Conservation (phyloP, 2,888 invertebrate genomes). For the Dioctria rufipes region DNA sequence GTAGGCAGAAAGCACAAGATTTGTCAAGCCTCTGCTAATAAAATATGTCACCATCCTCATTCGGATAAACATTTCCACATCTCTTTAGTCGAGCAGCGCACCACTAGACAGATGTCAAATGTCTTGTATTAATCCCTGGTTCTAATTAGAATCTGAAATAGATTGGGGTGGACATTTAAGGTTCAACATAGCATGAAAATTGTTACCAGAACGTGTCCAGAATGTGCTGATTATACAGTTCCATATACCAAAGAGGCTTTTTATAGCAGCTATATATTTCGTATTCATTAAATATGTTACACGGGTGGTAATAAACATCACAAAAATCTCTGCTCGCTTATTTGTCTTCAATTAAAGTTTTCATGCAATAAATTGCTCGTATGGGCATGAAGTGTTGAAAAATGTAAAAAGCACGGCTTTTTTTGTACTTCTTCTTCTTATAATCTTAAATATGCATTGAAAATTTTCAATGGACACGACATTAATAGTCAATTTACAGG, state of each 20-base stretch:
- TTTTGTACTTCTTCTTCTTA: background rate
- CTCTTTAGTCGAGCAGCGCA: background rate
- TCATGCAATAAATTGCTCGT: background rate
- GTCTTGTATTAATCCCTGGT: slow-evolving; percentile 24
- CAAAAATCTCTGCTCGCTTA: background rate
- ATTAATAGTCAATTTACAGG: background rate
- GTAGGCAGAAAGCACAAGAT: slow-evolving; percentile 5
- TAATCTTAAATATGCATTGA: background rate
- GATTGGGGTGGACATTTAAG: slow-evolving; percentile 36
- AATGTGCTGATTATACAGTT: background rate
- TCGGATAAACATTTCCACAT: slow-evolving; percentile 17
- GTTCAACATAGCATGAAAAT: slow-evolving; percentile 8
- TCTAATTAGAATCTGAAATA: slow-evolving; percentile 48
- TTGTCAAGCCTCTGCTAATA: slow-evolving; percentile 47
- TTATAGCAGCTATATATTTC: too few species aligned
- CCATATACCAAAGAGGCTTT: too few species aligned
- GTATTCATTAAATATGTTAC: too few species aligned
- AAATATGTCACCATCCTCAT: slow-evolving; percentile 45
- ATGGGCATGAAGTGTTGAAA: background rate
- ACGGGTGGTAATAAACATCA: too few species aligned
- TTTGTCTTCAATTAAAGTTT: background rate
- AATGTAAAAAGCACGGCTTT: background rate
- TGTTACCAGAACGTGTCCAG: background rate
- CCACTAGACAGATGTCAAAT: slow-evolving; percentile 39
- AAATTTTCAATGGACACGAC: background rate